phyloP scores from a whole-genome alignment of 2,797 vertebrate species.

The Falco biarmicus region DNA sequence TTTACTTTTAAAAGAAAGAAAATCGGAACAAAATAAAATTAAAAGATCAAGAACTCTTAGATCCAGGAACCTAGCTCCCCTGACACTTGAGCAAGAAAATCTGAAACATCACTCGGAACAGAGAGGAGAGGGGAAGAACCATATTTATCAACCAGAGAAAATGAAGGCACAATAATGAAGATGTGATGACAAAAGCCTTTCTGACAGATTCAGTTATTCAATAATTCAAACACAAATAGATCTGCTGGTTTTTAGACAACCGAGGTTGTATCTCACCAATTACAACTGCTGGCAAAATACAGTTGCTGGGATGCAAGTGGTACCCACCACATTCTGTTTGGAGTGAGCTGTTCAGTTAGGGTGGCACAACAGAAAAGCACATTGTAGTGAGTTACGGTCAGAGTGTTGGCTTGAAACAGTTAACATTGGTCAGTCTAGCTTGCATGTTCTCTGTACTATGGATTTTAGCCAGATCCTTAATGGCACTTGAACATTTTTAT shows the following conservation, averaged over 20 bases:
- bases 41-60: background rate
- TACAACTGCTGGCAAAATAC: background rate
- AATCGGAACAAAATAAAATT: background rate
- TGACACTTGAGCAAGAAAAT: background rate
- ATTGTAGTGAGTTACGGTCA: background rate
- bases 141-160: background rate
- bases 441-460: background rate
- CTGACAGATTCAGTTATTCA: background rate
- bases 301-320: background rate
- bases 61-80: background rate
- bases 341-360: background rate
- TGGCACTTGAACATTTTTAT: background rate
- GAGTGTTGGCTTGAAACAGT: background rate
- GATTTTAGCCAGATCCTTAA: conserved; percentile 8
- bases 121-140: background rate
- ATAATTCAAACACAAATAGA: background rate
- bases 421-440: background rate
- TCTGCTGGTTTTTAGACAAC: background rate
- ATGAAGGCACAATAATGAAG: background rate
- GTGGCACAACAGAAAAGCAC: background rate
- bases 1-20: background rate
- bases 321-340: background rate
- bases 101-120: background rate
- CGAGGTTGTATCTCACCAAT: background rate
- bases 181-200: background rate